A percentile compares a stretch with the other conserved stretches of the same genome.
phyloP scores from a whole-genome alignment of 2,797 vertebrate genomes.

The Brotula barbata region DNA sequence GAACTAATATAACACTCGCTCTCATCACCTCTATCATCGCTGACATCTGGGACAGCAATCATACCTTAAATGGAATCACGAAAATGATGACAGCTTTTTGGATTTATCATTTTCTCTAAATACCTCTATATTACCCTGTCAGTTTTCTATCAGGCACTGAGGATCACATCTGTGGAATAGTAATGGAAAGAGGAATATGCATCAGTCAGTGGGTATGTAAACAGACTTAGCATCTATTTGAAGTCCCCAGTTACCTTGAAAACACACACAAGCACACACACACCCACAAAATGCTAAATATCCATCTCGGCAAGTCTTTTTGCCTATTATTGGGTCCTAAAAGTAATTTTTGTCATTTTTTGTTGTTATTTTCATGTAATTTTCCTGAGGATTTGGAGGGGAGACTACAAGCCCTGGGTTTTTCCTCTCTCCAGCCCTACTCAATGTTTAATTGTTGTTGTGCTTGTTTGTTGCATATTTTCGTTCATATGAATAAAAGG shows the following conservation, averaged over 20 bases:
- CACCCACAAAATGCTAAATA: neutral
- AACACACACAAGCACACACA: neutral
- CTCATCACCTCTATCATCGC: constrained; percentile 57
- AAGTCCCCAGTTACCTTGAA: neutral
- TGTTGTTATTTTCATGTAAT: too few species aligned
- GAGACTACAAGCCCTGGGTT: too few species aligned
- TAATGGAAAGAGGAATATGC: neutral
- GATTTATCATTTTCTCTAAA: constrained; percentile 50
- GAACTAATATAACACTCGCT: constrained; percentile 62
- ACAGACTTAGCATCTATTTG: neutral
- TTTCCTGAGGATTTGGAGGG: too few species aligned
- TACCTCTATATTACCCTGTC: constrained; percentile 18
- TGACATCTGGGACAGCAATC: constrained; percentile 70
- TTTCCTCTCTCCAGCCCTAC: too few species aligned
- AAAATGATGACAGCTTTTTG: constrained; percentile 61
- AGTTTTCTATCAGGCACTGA: constrained; percentile 17
- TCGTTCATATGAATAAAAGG: neutral
- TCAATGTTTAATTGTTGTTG: neutral
- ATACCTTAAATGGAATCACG: constrained; percentile 59
- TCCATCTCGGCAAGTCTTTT: neutral
- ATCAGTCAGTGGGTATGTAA: neutral
- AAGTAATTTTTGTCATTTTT: too few species aligned
- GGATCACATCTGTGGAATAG: constrained; percentile 4
- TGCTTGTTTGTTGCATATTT: neutral
- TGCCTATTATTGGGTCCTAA: neutral